These are phyloP conservation scores for Epirrita christyi DNA, from an alignment of 2,888 invertebrate species.

Conservation along the genomic window DNA sequence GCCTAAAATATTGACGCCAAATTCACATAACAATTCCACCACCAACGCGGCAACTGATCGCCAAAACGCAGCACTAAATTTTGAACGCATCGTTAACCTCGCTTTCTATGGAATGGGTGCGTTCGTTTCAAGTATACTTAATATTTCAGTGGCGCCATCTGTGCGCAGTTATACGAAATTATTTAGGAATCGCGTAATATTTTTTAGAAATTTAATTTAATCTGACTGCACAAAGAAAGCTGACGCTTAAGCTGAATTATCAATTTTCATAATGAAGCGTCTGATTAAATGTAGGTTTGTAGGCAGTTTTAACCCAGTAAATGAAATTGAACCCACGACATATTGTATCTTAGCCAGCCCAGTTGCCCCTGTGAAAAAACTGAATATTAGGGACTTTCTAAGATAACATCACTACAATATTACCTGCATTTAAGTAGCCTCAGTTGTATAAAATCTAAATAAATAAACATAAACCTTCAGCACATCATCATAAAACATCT, in stretches of 20 bases:
- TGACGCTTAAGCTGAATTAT: neutral
- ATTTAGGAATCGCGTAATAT: slow-evolving; percentile 21
- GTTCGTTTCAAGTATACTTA: slow-evolving; percentile 57
- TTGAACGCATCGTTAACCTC: slow-evolving; percentile 68
- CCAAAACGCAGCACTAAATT: slow-evolving; percentile 68
- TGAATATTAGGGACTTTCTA: too few relatives aligned
- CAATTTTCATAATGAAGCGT: too few relatives aligned
- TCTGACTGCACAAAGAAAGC: too few relatives aligned
- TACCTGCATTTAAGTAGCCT: slow-evolving; percentile 5
- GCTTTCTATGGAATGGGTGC: slow-evolving; percentile 45
- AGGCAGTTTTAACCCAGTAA: too few relatives aligned
- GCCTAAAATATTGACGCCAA: slow-evolving; percentile 21
- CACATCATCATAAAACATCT: slow-evolving; percentile 34
- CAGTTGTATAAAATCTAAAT: slow-evolving; percentile 23
- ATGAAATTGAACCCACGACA: too few relatives aligned
- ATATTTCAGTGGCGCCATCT: slow-evolving; percentile 77
- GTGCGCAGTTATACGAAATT: slow-evolving; percentile 41
- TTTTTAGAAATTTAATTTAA: too few relatives aligned
- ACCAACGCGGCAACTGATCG: slow-evolving; percentile 22
- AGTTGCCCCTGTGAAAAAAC: too few relatives aligned
- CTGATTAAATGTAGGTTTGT: too few relatives aligned
- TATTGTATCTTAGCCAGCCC: too few relatives aligned
- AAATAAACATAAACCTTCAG: slow-evolving; percentile 22
- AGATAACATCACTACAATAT: neutral
- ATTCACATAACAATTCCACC: slow-evolving; percentile 35